Evolutionary conservation across 2,888 invertebrate genomes (phyloP).

Genomic region (Tridacna crocea): DNA sequence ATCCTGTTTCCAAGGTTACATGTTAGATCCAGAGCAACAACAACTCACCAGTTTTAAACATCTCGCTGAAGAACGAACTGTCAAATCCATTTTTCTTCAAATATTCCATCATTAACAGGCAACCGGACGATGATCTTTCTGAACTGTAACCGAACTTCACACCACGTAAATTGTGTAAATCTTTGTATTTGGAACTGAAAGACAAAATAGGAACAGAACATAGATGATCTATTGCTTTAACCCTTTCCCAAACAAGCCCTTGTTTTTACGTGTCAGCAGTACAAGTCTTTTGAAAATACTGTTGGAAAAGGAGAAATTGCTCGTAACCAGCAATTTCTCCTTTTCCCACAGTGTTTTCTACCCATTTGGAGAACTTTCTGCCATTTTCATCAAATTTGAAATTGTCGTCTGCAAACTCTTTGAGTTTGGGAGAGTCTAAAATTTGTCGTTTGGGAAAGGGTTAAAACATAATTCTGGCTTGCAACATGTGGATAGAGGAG

Average conservation of each 20-base stretch:
- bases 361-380: not conserved
- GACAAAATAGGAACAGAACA: not conserved
- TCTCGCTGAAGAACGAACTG: constrained; percentile 74
- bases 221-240: not conserved
- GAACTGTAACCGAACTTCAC: constrained; percentile 74
- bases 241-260: no score
- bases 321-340: constrained; percentile 3
- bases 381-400: no score
- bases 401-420: no score
- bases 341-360: constrained; percentile 5
- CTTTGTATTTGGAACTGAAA: constrained; percentile 71
- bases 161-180: constrained; percentile 73
- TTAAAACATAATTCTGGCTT: no score
- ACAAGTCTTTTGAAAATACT: no score
- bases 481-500: no score
- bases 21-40: not conserved
- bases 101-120: constrained; percentile 67
- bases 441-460: no score
- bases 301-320: not conserved
- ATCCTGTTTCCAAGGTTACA: no score
- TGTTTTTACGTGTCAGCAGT: no score
- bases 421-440: no score
- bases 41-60: constrained; percentile 71
- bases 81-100: constrained; percentile 75
- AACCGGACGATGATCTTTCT: constrained; percentile 71